Base-by-base conservation (phyloP, 2,797 vertebrate species). In the Gymnothorax reevesii region DNA sequence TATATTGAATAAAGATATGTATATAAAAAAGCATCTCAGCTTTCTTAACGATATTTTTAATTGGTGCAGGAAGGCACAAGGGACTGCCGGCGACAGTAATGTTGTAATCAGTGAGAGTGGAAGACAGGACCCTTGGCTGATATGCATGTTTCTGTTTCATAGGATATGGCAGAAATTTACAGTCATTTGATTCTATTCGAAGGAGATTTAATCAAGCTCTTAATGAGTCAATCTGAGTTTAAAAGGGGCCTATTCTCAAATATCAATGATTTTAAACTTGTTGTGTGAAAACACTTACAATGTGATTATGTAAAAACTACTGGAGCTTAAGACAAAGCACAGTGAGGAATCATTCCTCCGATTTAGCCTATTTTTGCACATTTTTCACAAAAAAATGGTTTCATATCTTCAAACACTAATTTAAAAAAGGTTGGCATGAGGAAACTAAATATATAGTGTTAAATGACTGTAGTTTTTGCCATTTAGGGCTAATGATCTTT, bases 211-310 rank as follows among this genome's bases (percentile, higher is more conserved):
- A 83, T 33, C 82, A 9, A 9, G 57, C 57, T 59, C 55, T 83
- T 83, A 60, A 83, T 42, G 27, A 83, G 42, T 59, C 55, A 27
- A 60, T 60, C 62, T 83, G 54, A 33, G 62, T 83, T 62, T 83
- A 8, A 20, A 83, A 83, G 20, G n/a, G 42, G 82, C 82, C 12
- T 27, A 15, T 83, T n/a, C 25, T 59, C 27, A 77, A 4, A 12
- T 4, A 49, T 77, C 33, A 77, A 17, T 55, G 52, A 22, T n/a
- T n/a, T 8, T 55, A 27, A n/a, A 33, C 27, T 59, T 22, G 57
- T 83, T 62, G 57, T 62, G 57, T n/a, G 82, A 82, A n/a, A 59
- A 25, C 55, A 25, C 15, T 60, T 22, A 9, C 42, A 22, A 60
- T 17, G 27, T 7, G 27, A 60, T 83, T 2, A 27, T 8, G 57